Evolutionary conservation across 2,113 vertebrate genomes (phyloP).

Genomic region (Chelonoidis abingdonii): DNA sequence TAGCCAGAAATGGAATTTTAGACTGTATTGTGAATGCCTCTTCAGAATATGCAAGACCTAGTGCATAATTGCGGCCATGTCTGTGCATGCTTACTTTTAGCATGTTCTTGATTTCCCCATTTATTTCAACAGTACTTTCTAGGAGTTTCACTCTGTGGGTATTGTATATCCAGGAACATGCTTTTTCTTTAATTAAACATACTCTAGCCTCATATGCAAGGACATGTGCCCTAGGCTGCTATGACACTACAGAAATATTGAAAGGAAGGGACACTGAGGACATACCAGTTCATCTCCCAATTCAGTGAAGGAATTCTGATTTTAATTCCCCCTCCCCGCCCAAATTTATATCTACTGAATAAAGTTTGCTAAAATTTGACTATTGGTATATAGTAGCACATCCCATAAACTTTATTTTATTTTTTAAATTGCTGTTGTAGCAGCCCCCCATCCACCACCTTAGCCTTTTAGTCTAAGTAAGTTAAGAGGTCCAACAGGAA

Average conservation of each 20-base stretch:
- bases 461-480: conserved; percentile 28
- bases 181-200: background rate
- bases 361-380: background rate
- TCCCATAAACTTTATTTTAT: background rate
- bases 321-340: background rate
- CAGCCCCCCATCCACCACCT: background rate
- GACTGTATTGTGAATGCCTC: background rate
- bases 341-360: background rate
- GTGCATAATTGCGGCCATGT: background rate
- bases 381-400: background rate
- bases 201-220: background rate
- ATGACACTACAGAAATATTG: background rate
- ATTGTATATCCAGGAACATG: background rate
- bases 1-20: background rate
- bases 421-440: background rate
- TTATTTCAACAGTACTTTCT: background rate
- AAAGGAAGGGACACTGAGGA: background rate
- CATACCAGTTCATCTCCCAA: background rate
- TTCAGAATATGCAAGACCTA: background rate
- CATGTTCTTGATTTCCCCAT: background rate
- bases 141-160: background rate
- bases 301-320: background rate
- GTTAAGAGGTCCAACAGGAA: conserved; percentile 23
- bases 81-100: background rate
- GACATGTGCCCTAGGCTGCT: background rate